Conservation (phyloP, 1,140 invertebrate genomes). For the Drosophila lacteicornis region DNA sequence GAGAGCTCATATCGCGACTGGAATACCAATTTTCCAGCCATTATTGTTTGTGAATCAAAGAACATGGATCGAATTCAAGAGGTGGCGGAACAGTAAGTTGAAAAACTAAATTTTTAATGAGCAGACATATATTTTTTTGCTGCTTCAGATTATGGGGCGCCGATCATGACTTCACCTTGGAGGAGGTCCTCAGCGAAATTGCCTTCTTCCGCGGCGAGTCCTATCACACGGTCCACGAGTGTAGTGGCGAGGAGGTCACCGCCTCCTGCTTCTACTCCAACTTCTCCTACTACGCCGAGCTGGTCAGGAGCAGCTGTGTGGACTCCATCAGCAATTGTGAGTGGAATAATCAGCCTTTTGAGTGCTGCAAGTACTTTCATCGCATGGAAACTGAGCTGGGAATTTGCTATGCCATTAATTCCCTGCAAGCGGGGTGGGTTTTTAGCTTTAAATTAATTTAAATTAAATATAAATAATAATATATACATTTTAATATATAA, state of each 20-base stretch:
- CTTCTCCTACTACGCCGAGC: constrained; percentile 86
- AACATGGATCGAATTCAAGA: constrained; percentile 87
- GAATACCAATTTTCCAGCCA: constrained; percentile 89
- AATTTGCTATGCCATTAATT: constrained; percentile 88
- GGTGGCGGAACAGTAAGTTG: constrained; percentile 86
- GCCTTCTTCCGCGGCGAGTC: constrained; percentile 88
- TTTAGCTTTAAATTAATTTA: too few species aligned
- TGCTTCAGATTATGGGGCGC: constrained; percentile 86
- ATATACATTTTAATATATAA: background rate
- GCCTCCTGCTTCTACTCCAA: constrained; percentile 86
- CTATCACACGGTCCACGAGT: constrained; percentile 88
- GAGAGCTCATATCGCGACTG: constrained; percentile 90
- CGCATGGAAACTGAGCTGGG: constrained; percentile 89
- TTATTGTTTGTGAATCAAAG: constrained; percentile 88
- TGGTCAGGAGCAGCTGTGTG: constrained; percentile 87
- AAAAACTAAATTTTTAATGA: too few species aligned
- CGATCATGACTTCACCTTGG: constrained; percentile 89
- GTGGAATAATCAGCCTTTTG: constrained; percentile 87
- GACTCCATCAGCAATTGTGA: constrained; percentile 87
- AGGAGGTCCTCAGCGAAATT: constrained; percentile 89
- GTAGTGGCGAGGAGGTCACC: constrained; percentile 85
- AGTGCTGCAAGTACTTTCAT: constrained; percentile 89
- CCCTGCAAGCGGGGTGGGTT: constrained; percentile 86
- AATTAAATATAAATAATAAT: background rate
- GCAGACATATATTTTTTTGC: background rate